Evolutionary conservation across 2,888 invertebrate genomes (phyloP), one percentile per base, ranked within the genome.

Genomic region (Phengaris alcon): DNA sequence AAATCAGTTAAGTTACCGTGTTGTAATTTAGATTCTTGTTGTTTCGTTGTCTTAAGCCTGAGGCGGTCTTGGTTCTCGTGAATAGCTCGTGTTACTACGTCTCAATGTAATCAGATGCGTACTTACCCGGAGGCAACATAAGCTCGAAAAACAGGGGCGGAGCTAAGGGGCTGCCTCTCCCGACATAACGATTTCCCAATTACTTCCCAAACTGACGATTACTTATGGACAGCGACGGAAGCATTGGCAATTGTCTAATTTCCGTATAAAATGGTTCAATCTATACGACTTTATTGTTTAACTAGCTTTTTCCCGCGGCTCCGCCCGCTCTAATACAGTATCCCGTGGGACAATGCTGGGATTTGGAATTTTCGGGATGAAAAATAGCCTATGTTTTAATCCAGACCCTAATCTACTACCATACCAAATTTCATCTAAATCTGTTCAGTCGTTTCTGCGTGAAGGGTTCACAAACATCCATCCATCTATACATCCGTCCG

Each of bases 61-160:
- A 5, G 22, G 59, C 59, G 4, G 22, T 59, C 22, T 59, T n/a
- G 22, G 59, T 22, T 22, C 22, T 59, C 12, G 4, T 59, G 22
- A 59, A 59, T 22, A 59, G 59, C 59, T 59, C 59, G 59, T 57
- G n/a, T 22, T 22, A 22, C n/a, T 55, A 13, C 55, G n/a, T 59
- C 10, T 59, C 59, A 59, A 59, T 35, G 22, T 59, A 22, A 59
- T 59, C 59, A 59, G 59, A 10, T 22, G 59, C 59, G 59, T 59
- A 59, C 22, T 59, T 59, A 59, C 59, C 59, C 59, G 59, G 22
- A 59, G 59, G 59, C 59, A 1, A 4, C 22, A 22, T 59, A 10
- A 22, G 59, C 59, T 22, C 22, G 22, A 59, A 59, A 59, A 59
- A 10, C 22, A 22, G 59, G 59, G 59, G 59, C 59, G 59, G 59